Conservation (phyloP, 2,113 vertebrate genomes). For the Aix galericulata region DNA sequence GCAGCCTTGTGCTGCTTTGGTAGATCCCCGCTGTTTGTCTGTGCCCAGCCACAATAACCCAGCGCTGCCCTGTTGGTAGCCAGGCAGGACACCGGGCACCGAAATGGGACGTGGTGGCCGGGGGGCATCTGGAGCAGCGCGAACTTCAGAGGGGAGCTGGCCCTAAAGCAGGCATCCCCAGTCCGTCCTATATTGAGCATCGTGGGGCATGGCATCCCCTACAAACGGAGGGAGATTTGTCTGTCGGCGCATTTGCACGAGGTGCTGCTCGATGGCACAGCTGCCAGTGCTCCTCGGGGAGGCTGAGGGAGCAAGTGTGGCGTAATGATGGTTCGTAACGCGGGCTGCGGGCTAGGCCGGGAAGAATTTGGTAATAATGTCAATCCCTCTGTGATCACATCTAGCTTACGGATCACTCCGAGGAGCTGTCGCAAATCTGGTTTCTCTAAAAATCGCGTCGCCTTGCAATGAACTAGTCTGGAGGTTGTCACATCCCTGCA, state of each 20-base stretch:
- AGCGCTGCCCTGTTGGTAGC: neutral
- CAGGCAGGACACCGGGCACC: fast-evolving
- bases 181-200: fast-evolving
- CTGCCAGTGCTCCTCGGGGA: neutral
- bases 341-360: fast-evolving
- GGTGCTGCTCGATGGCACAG: too few relatives aligned
- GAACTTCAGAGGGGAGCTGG: too few relatives aligned
- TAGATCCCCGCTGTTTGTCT: neutral
- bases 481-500: neutral
- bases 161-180: fast-evolving
- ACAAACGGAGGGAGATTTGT: fast-evolving
- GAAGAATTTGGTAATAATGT: neutral
- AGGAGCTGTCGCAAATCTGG: too few relatives aligned
- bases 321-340: fast-evolving
- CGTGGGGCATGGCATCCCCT: neutral
- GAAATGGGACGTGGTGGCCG: fast-evolving
- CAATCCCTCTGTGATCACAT: neutral
- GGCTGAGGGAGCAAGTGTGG: fast-evolving
- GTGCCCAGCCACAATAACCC: neutral
- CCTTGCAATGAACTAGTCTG: neutral
- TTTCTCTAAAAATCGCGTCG: neutral
- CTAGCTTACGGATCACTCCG: neutral
- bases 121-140: neutral
- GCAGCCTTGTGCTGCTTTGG: fast-evolving
- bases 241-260: fast-evolving